Evolutionary conservation across 2,888 invertebrate species (phyloP).

Genomic region (Azorinus chamasolen): DNA sequence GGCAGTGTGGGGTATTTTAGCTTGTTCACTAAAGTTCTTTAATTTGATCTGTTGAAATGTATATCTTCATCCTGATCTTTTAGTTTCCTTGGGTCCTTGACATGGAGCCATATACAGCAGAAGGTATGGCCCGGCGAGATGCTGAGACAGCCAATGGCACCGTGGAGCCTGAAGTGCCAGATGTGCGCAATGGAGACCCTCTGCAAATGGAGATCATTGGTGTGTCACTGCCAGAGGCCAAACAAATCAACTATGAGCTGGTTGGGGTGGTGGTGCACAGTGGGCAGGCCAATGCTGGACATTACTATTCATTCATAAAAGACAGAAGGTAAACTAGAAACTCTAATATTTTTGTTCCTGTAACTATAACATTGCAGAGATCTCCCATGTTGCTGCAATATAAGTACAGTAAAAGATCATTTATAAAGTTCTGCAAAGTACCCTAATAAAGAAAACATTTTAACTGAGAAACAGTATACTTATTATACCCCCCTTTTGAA

Average conservation of each 20-base stretch:
- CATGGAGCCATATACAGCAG: slow-evolving; percentile 88
- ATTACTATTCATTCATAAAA: slow-evolving; percentile 88
- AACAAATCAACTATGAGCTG: slow-evolving; percentile 87
- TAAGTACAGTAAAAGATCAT: too few relatives aligned
- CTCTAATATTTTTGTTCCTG: too few relatives aligned
- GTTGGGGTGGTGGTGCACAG: slow-evolving; percentile 88
- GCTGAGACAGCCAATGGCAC: slow-evolving; percentile 44
- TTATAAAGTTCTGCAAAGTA: too few relatives aligned
- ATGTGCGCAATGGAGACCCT: slow-evolving; percentile 52
- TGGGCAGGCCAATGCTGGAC: slow-evolving; percentile 88
- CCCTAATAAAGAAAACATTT: too few relatives aligned
- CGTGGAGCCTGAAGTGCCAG: slow-evolving; percentile 52
- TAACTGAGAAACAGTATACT: too few relatives aligned
- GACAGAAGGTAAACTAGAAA: slow-evolving; percentile 83
- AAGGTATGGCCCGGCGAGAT: slow-evolving; percentile 85
- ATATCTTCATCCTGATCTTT: too few relatives aligned
- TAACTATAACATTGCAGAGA: too few relatives aligned
- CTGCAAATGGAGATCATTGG: slow-evolving; percentile 65
- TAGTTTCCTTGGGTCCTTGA: slow-evolving; percentile 88
- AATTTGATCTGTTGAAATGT: too few relatives aligned
- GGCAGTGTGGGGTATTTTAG: too few relatives aligned
- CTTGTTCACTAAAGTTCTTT: too few relatives aligned
- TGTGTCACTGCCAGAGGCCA: slow-evolving; percentile 63
- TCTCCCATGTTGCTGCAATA: too few relatives aligned
- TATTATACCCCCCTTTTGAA: too few relatives aligned